Evolutionary conservation across 2,888 invertebrate genomes (phyloP).

Genomic region (Dynastes tityus): DNA sequence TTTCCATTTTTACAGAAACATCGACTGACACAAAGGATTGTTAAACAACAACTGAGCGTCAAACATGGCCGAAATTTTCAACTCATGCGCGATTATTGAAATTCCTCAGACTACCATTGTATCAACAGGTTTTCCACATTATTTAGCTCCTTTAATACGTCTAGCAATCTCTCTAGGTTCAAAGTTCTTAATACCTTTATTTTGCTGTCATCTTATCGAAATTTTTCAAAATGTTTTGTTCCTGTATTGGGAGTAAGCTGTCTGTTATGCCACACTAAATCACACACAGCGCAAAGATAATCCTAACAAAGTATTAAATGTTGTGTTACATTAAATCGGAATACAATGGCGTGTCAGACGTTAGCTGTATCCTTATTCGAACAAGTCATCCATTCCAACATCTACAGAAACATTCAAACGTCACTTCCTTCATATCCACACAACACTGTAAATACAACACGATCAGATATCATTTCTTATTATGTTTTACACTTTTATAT

Average conservation of each 20-base stretch:
- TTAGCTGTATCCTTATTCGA: slow-evolving; percentile 13
- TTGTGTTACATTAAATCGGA: slow-evolving; percentile 34
- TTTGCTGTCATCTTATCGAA: slow-evolving; percentile 4
- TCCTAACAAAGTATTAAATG: slow-evolving; percentile 37
- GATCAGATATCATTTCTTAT: slow-evolving; percentile 37
- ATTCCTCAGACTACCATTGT: background rate
- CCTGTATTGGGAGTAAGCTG: slow-evolving; percentile 17
- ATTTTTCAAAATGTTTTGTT: slow-evolving; percentile 12
- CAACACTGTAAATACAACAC: background rate
- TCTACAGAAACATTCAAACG: slow-evolving; percentile 22
- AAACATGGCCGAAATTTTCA: too few relatives aligned
- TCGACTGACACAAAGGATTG: too few relatives aligned
- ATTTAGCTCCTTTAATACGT: background rate
- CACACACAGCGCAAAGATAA: slow-evolving; percentile 25
- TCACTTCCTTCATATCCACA: slow-evolving; percentile 32
- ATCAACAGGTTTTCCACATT: background rate
- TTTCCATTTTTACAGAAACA: too few relatives aligned
- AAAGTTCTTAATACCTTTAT: slow-evolving; percentile 4
- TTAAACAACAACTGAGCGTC: too few relatives aligned
- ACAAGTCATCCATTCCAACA: slow-evolving; percentile 24
- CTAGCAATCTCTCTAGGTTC: background rate
- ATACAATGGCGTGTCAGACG: slow-evolving; percentile 33
- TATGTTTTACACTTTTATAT: slow-evolving; percentile 28
- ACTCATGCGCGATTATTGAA: too few relatives aligned
- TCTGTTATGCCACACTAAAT: slow-evolving; percentile 17